Conservation (phyloP, 2,888 invertebrate genomes). For the Erpobdella octoculata region DNA sequence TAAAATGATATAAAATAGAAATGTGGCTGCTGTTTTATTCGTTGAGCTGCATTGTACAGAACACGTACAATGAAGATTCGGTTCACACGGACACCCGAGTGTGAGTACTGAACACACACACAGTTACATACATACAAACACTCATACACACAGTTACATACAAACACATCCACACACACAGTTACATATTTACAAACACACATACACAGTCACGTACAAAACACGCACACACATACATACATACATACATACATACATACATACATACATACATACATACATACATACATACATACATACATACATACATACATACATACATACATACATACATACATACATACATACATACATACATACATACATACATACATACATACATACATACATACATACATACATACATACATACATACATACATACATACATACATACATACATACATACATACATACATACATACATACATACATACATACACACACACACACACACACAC, state of each 20-base stretch:
- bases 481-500: conserved; percentile 3
- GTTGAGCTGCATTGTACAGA: too few relatives aligned
- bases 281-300: conserved; percentile 12
- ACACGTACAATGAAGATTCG: too few relatives aligned
- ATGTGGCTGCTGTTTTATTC: too few relatives aligned
- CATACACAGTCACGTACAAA: too few relatives aligned
- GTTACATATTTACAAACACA: too few relatives aligned
- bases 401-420: conserved; percentile 14
- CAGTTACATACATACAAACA: too few relatives aligned
- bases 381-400: conserved; percentile 9
- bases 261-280: conserved; percentile 19
- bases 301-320: conserved; percentile 17
- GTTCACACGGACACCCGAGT: too few relatives aligned
- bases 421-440: conserved; percentile 5
- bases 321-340: conserved; percentile 15
- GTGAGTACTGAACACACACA: too few relatives aligned
- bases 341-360: conserved; percentile 7
- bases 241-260: conserved; percentile 16
- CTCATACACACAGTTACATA: too few relatives aligned
- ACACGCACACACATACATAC: neutral
- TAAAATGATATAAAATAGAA: too few relatives aligned
- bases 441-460: conserved; percentile 15
- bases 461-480: conserved; percentile 17
- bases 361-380: neutral
- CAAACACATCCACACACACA: too few relatives aligned